Evolutionary conservation across 2,797 vertebrate species (phyloP), one percentile per base, ranked within the genome.

Genomic region (Hippocampus kuda): DNA sequence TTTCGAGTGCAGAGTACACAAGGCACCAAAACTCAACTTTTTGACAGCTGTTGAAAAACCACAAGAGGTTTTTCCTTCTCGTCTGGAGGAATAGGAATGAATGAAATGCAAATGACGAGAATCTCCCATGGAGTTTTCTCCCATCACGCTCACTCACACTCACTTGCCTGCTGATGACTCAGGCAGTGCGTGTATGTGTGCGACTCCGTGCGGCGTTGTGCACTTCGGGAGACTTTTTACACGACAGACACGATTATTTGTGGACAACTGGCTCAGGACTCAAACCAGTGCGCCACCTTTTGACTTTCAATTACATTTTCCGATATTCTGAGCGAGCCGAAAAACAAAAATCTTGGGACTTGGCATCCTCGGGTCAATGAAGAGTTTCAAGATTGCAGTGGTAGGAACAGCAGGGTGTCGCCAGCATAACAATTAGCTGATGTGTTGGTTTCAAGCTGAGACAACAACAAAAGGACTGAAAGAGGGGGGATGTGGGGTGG

Each of bases 71-170:
- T 12, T 18, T 13, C 12, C n/a, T 44, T 64, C 5, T 68, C 49
- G 34, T 67, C 27, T 67, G 20, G 1, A 51, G 48, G 51, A 38
- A 53, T 54, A 53, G 9, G 16, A 51, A 13, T 54, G 26, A 27
- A 67, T 54, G 26, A 27, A 67, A 67, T 71, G 69, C 68, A 66
- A 77, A 65, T 67, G 53, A 54, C 1, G 30, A 78, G 84, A 81
- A 79, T 84, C 86, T 87, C 82, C 80, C 79, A 79, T 3, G 76
- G 82, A 86, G 82, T 83, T 83, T 75, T 79, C 77, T 83, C 72
- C 74, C 72, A 68, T 83, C 69, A 81, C 78, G 77, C 76, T 24
- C 20, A 6, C 61, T 63, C 61, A 63, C 38, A 42, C 62, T 64
- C 24, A 66, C 63, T 67, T n/a, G 69, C 70, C 68, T 72, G 72